Evolutionary conservation across 2,113 vertebrate genomes (phyloP).

Genomic region (Hippoglossus stenolepis): DNA sequence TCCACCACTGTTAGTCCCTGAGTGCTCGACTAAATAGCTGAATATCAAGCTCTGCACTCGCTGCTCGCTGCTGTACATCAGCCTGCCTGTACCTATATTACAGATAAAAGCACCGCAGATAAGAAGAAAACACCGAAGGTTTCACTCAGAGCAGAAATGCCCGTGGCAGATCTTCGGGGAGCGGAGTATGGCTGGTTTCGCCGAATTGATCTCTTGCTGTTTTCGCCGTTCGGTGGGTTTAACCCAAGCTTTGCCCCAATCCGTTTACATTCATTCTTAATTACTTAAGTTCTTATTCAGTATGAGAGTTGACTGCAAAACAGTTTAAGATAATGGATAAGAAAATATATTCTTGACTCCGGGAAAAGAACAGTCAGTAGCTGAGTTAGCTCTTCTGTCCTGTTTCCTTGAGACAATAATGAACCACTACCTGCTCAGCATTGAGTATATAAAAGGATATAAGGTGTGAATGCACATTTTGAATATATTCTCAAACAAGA

Average conservation of each 20-base stretch:
- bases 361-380: no score
- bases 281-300: not conserved
- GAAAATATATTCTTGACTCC: not conserved
- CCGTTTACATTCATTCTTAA: not conserved
- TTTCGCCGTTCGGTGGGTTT: constrained; percentile 1
- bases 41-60: no score
- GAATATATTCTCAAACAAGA: not conserved
- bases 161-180: not conserved
- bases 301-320: not conserved
- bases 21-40: constrained; percentile 16
- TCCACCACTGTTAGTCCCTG: constrained; percentile 11
- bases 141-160: constrained; percentile 9
- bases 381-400: constrained; percentile 2
- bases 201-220: constrained; percentile 5
- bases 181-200: not conserved
- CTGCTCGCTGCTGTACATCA: no score
- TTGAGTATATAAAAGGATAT: not conserved
- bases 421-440: not conserved
- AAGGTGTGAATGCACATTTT: not conserved
- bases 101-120: constrained; percentile 17
- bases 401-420: not conserved
- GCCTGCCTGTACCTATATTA: constrained; percentile 2
- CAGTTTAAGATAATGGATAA: no score
- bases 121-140: constrained; percentile 15
- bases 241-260: not conserved